A percentile compares a stretch with the other conserved stretches of the same genome.
These are phyloP conservation scores for Hyalella azteca DNA, from an alignment of 2,888 invertebrate genomes.

Conservation along the genomic window DNA sequence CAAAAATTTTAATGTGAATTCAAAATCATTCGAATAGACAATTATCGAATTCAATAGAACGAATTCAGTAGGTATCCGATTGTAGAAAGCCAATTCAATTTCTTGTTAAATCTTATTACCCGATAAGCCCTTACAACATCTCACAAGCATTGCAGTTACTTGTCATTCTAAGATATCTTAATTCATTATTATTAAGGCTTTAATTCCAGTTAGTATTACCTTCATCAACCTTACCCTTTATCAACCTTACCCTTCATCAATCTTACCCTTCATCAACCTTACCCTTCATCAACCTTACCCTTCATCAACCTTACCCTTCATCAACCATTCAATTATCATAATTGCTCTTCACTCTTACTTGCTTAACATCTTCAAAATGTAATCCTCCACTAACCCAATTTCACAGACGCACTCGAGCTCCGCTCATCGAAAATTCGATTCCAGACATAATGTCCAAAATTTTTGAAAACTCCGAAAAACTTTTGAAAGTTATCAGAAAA, in stretches of 20 bases:
- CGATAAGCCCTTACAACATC: too few relatives aligned
- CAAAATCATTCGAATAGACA: too few relatives aligned
- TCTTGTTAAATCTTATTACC: too few relatives aligned
- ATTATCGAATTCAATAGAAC: too few relatives aligned
- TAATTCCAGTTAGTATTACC: too few relatives aligned
- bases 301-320: not conserved
- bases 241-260: not conserved
- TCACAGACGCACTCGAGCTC: not conserved
- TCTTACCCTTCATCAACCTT: not conserved
- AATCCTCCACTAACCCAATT: not conserved
- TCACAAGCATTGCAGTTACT: too few relatives aligned
- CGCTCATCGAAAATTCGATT: not conserved
- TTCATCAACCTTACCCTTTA: too few relatives aligned
- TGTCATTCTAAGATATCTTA: too few relatives aligned
- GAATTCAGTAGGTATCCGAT: too few relatives aligned
- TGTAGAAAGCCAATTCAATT: too few relatives aligned
- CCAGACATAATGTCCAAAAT: constrained; percentile 8
- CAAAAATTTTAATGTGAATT: too few relatives aligned
- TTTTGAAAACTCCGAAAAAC: not conserved
- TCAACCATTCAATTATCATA: not conserved
- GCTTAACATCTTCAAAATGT: not conserved
- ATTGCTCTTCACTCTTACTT: not conserved
- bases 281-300: not conserved
- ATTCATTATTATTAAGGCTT: too few relatives aligned
- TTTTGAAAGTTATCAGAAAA: not conserved